phyloP scores from a whole-genome alignment of 2,113 vertebrate species.

The Romanogobio albipinnatus region DNA sequence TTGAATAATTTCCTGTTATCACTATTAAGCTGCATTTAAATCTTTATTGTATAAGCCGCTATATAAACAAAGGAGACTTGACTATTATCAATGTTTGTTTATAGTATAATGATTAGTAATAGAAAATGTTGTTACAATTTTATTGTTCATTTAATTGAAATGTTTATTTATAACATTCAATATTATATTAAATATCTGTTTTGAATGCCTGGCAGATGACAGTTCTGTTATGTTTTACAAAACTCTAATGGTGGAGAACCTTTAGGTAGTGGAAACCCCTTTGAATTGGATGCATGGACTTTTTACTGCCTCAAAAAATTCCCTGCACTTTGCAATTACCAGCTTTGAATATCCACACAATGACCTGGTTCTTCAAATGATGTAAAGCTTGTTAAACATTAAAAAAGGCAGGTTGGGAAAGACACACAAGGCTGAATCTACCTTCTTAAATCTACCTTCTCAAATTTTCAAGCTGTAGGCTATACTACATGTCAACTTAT shows the following conservation, averaged over 20 bases:
- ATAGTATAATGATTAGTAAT: too few relatives aligned
- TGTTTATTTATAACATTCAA: neutral
- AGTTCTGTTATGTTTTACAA: too few relatives aligned
- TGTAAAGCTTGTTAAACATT: conserved; percentile 63
- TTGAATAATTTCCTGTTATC: too few relatives aligned
- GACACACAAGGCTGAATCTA: conserved; percentile 68
- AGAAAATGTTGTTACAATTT: neutral
- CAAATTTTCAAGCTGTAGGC: conserved; percentile 67
- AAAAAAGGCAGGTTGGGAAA: conserved; percentile 58
- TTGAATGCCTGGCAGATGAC: neutral
- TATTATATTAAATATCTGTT: neutral
- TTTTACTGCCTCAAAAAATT: neutral
- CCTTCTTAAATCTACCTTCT: conserved; percentile 61
- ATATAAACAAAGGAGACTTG: too few relatives aligned
- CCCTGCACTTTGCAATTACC: neutral
- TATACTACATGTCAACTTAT: conserved; percentile 59
- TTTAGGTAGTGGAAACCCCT: neutral
- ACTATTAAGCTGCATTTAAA: too few relatives aligned
- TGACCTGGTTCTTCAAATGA: conserved; percentile 69
- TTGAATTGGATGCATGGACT: neutral
- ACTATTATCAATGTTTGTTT: too few relatives aligned
- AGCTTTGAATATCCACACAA: conserved; percentile 51
- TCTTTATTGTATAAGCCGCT: too few relatives aligned
- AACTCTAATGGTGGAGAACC: neutral
- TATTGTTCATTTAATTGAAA: neutral